These are phyloP conservation scores for Ennomos quercinarius DNA, from an alignment of 2,888 invertebrate genomes.

Conservation along the genomic window DNA sequence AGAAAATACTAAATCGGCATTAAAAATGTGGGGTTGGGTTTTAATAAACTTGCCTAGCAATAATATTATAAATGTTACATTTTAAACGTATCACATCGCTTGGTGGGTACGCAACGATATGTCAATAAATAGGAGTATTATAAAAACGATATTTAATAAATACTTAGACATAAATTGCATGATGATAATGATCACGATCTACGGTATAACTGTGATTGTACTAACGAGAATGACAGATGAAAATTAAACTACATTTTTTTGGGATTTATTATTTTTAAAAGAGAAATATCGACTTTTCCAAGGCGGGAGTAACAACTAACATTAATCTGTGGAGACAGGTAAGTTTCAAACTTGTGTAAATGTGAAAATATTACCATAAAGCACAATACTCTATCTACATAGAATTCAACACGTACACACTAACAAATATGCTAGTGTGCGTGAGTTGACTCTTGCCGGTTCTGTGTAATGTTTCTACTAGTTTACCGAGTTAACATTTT, in stretches of 20 bases:
- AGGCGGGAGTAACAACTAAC: conserved; percentile 20
- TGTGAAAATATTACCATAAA: neutral
- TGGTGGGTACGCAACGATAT: conserved; percentile 4
- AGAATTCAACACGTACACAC: conserved; percentile 2
- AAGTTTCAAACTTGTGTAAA: conserved; percentile 22
- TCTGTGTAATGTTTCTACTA: conserved; percentile 1
- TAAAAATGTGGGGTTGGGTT: too few species aligned
- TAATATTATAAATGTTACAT: neutral
- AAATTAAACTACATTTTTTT: conserved; percentile 31
- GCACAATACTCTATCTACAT: neutral
- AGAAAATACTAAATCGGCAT: too few species aligned
- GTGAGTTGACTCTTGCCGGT: conserved; percentile 2
- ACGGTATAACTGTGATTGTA: conserved; percentile 31
- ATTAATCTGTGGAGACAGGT: conserved; percentile 22
- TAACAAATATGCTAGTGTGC: neutral
- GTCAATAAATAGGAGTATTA: conserved; percentile 23
- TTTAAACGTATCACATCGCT: conserved; percentile 2
- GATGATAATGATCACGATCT: conserved; percentile 29
- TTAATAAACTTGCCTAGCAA: too few species aligned
- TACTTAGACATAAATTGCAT: conserved; percentile 25
- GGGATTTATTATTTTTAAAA: conserved; percentile 21
- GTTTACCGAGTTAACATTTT: conserved; percentile 5
- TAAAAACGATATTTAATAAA: conserved; percentile 14
- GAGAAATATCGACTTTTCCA: conserved; percentile 17
- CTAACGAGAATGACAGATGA: conserved; percentile 30